Base-by-base conservation (phyloP, 1,140 invertebrate genomes). In the Stegodyphus mimosarum region DNA sequence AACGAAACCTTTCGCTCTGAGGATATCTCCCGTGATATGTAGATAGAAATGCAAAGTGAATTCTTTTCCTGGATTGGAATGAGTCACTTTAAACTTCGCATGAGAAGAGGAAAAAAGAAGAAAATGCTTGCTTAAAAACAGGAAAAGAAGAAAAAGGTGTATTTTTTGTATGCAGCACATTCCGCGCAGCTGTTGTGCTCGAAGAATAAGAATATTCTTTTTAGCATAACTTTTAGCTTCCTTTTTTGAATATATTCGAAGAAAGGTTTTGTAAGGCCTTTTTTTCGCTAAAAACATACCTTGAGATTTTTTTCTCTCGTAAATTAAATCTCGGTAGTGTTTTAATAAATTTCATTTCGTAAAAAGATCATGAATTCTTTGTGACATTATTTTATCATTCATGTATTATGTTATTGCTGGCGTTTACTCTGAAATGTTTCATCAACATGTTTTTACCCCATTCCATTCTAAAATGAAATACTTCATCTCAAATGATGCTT, bases 191-290 rank as follows among this genome's bases (percentile, higher is more conserved):
- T 78, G 76, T 67, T 78, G 76, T 78, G n/a, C 13, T 64, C 67
- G 7, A 11, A 69, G 66, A 78, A 78, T 78, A 78, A 52, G 18
- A 78, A 78, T 78, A 55, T 11, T 69, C 76, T 78, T 78, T 78
- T 78, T 78, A 69, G 76, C 76, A 78, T 78, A 78, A 78, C 51
- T 78, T 78, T 69, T 33, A 55, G 9, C 76, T 78, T 78, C 49
- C 48, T 69, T 69, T 60, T 55, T 78, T 33, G 76, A 78, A 78
- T 69, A 78, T 78, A 53, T 67, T 78, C 18, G 17, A 53, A 50
- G 74, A 13, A 53, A 64, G 33, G 33, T 33, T 33, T 33, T 33
- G 33, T 33, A 33, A 33, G 33, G 33, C 33, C 33, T 33, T 33
- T 33, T n/a, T 33, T 33, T 33, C 33, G 33, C 33, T 33, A 3